Conservation (phyloP, 35 echinoderm and acorn worm species). For the Lytechinus variegatus region DNA sequence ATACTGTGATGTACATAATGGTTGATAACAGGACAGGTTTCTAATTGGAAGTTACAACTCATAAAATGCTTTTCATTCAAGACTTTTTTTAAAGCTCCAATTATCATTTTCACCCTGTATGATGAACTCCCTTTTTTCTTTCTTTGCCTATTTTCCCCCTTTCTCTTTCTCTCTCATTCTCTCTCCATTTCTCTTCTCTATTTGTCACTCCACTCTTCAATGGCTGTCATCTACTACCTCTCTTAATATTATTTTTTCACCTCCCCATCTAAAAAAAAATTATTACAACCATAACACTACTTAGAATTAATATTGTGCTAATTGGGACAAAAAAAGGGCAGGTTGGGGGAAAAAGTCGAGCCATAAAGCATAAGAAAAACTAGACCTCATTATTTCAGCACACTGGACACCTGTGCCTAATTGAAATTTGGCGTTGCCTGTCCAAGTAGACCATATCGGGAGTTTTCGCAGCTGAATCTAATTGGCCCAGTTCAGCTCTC, state of each 20-base stretch:
- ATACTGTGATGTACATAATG: not conserved
- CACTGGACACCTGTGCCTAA: constrained; percentile 21
- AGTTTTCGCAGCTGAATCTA: constrained; percentile 26
- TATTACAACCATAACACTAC: not conserved
- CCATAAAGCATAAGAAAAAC: not conserved
- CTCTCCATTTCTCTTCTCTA: not conserved
- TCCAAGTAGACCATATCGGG: not conserved
- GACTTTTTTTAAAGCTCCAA: not conserved
- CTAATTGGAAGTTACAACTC: not conserved
- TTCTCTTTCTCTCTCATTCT: not conserved
- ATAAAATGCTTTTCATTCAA: not conserved
- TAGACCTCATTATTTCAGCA: constrained; percentile 21
- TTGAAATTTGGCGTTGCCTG: constrained; percentile 26
- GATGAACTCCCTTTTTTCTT: not conserved
- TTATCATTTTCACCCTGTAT: not conserved
- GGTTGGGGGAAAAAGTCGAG: not conserved
- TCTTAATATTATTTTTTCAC: not conserved
- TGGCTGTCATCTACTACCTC: not conserved
- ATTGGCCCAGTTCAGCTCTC: constrained; percentile 22
- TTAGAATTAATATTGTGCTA: constrained; percentile 2
- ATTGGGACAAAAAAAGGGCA: not conserved
- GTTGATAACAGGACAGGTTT: not conserved
- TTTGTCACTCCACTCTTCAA: not conserved
- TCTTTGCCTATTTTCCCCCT: not conserved
- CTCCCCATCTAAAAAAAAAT: not conserved